A percentile compares a stretch with the other conserved stretches of the same genome.
These are phyloP conservation scores for Oligia fasciuncula DNA, from an alignment of 2,888 invertebrate species.

Conservation along the genomic window DNA sequence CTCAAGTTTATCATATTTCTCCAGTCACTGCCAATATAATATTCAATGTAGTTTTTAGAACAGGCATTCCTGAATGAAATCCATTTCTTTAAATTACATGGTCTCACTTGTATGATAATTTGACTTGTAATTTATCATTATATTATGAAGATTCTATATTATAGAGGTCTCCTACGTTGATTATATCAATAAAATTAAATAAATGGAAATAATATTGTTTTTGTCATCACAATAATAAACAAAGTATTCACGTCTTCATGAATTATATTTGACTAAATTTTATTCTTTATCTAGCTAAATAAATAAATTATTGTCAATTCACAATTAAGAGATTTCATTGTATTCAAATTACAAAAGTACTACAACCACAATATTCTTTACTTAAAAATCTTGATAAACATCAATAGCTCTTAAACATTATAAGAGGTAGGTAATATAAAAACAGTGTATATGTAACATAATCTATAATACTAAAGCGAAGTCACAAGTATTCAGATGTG, in stretches of 20 bases:
- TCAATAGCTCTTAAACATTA: slow-evolving; percentile 35
- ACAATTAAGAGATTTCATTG: slow-evolving; percentile 65
- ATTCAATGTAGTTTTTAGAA: slow-evolving; percentile 75
- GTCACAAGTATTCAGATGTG: slow-evolving; percentile 8
- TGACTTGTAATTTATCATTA: slow-evolving; percentile 86
- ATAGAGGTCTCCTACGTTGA: slow-evolving; percentile 86
- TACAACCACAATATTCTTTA: slow-evolving; percentile 46
- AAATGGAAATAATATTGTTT: slow-evolving; percentile 72
- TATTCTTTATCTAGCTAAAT: slow-evolving; percentile 55
- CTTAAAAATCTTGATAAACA: slow-evolving; percentile 45
- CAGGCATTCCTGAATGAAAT: slow-evolving; percentile 83
- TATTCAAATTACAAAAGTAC: slow-evolving; percentile 58
- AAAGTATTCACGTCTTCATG: slow-evolving; percentile 52
- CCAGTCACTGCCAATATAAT: slow-evolving; percentile 85
- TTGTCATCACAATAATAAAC: slow-evolving; percentile 62
- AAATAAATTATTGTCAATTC: slow-evolving; percentile 79
- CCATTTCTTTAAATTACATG: slow-evolving; percentile 84
- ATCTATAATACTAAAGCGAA: slow-evolving; percentile 18
- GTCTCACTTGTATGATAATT: slow-evolving; percentile 89
- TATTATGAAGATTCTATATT: slow-evolving; percentile 86
- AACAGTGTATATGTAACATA: slow-evolving; percentile 26
- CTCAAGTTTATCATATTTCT: slow-evolving; percentile 66
- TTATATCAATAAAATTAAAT: slow-evolving; percentile 86
- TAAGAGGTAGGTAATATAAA: slow-evolving; percentile 58
- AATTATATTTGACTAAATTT: slow-evolving; percentile 62